Conservation (phyloP, 2,797 vertebrate genomes). For the Labeo calbasu region DNA sequence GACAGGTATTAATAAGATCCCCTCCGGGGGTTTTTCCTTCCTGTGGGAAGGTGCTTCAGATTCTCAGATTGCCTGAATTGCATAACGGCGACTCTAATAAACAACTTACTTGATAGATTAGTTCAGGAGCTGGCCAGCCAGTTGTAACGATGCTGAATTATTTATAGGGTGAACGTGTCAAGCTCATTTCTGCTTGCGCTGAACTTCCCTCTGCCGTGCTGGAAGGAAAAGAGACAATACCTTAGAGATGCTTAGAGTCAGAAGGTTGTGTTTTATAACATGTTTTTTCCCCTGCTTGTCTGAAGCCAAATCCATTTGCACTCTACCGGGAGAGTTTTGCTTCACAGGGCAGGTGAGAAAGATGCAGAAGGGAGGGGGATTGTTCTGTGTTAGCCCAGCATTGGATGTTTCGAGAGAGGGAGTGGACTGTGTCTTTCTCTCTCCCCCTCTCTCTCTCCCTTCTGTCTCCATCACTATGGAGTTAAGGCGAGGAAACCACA, state of each 20-base stretch:
- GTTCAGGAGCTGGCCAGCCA: constrained; percentile 18
- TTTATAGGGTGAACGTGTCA: constrained; percentile 17
- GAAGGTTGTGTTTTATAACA: constrained; percentile 34
- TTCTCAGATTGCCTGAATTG: constrained; percentile 3
- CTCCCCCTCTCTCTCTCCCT: constrained; percentile 6
- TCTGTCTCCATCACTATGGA: constrained; percentile 49
- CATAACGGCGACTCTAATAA: constrained; percentile 29
- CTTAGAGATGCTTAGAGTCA: constrained; percentile 35
- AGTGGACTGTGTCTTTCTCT: constrained; percentile 58
- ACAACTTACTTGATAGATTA: constrained; percentile 33
- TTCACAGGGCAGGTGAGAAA: constrained; percentile 64
- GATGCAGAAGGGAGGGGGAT: constrained; percentile 57
- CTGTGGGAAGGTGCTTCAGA: background rate
- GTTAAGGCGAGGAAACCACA: constrained; percentile 50
- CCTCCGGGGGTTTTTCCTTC: background rate
- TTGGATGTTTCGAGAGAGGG: constrained; percentile 70
- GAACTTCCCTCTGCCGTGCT: constrained; percentile 7
- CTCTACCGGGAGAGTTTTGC: constrained; percentile 62
- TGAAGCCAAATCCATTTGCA: constrained; percentile 53
- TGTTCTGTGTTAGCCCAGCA: constrained; percentile 66
- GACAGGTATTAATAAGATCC: background rate
- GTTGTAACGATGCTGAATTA: constrained; percentile 39
- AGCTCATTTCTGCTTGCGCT: constrained; percentile 32
- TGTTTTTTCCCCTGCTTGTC: constrained; percentile 33
- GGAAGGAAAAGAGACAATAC: constrained; percentile 15